Base-by-base conservation (phyloP, 1,140 invertebrate genomes). In the Papilio polytes region DNA sequence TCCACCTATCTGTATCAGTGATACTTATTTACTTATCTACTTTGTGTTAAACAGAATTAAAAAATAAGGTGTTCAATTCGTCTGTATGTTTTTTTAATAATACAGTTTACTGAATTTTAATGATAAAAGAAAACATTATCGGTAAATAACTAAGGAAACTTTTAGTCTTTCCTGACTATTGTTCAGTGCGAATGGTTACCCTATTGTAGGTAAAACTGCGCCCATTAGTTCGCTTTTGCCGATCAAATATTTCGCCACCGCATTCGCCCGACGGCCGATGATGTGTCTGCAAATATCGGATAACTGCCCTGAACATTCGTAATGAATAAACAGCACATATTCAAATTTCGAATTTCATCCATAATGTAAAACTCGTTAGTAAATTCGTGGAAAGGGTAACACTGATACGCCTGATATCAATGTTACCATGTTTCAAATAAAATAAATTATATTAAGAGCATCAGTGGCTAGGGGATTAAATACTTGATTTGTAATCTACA, bases 201-300 rank as follows among this genome's bases (percentile, higher is more conserved):
- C 36, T 44, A 73, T 7, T 20, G 36, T 15, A 66, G 63, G 83
- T 80, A 83, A 85, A 84, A 85, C 85, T 81, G 81, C 46, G 76
- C 80, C 82, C 83, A 87, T 87, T 87, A 89, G 81, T 83, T 85
- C 81, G 81, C 79, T 80, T 84, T 84, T 51, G 74, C n/a, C 46
- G 22, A 51, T 80, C 72, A 80, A 80, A 78, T 70, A 80, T 81
- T 87, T 82, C 80, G 59, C 31, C 81, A 73, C 80, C 81, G 80
- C 78, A 81, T 48, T 79, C 74, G 79, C 59, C 81, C 59, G 22
- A 13, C 63, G 20, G 20, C 59, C 70, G 76, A 51, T 77, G 79
- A 83, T 80, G 78, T 74, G 46, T 53, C 53, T 13, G n/a, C 46
- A 12, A 15, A 76, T 76, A 76, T 76, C 74, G 12, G 51, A 9